Base-by-base conservation (phyloP, 30 jellyfish, hydroid and myxozoan genomes). In the Aurelia sp. region DNA sequence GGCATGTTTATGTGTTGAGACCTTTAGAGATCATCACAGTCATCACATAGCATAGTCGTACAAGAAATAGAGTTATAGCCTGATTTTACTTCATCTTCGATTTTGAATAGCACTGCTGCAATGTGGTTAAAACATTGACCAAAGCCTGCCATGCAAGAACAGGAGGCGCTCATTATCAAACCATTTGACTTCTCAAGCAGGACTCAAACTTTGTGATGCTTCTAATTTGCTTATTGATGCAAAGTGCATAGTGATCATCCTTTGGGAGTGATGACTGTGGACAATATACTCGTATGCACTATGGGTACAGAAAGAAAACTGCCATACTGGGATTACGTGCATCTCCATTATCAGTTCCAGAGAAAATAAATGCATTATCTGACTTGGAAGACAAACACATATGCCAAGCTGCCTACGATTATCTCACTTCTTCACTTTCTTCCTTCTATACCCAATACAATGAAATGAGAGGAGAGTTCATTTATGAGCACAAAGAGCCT, bases 1-100 rank as follows among this genome's bases (percentile, higher is more conserved):
- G 63, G 6, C 72, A 74, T 53, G 31, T 51, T 33, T 11, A 13
- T n/a, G 75, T 27, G n/a, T 53, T 74, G 7, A 16, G 80, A 35
- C 88, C 88, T 5, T 77, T 60, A n/a, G 88, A 77, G 60, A 52
- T 77, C 17, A n/a, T n/a, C n/a, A n/a, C n/a, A n/a, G n/a, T n/a
- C n/a, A n/a, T 41, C 52, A 41, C 52, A 41, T 0, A 12, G 52
- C 52, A 41, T 41, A 3, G 10, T 4, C 7, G 52, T 41, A 7
- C 52, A 41, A 4, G 52, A 41, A 41, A 41, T 4, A 41, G 52
- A 41, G 52, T 6, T 41, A 7, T 41, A 6, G 52, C 52, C 52
- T 41, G 52, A 41, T 41, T 41, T 41, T 41, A 41, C 52, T 8
- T 11, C 52, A 41, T 41, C 52, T 41, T 41, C 52, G 7, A 41